Evolutionary conservation across 2,888 invertebrate species (phyloP).

Genomic region (Eupithecia insigniata): DNA sequence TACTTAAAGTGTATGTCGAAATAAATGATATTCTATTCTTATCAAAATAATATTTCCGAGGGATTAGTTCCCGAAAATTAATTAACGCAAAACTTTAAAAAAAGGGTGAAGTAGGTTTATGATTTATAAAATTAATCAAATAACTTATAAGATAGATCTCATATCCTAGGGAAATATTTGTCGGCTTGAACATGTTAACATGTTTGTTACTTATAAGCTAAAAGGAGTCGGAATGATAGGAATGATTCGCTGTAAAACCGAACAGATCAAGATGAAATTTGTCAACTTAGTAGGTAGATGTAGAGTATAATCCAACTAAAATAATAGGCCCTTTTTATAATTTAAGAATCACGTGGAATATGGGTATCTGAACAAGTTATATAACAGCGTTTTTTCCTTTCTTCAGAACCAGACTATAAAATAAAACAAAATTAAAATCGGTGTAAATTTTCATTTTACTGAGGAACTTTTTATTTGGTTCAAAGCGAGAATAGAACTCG

Average conservation of each 20-base stretch:
- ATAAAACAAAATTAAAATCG: neutral
- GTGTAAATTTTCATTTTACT: neutral
- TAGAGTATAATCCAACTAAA: neutral
- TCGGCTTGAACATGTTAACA: neutral
- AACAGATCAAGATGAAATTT: neutral
- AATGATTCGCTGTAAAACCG: too few relatives aligned
- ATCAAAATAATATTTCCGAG: too few relatives aligned
- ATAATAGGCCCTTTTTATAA: neutral
- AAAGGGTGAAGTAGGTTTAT: too few relatives aligned
- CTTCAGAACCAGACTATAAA: neutral
- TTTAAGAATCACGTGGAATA: neutral
- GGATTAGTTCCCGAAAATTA: too few relatives aligned
- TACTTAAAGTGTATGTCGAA: too few relatives aligned
- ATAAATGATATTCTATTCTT: too few relatives aligned
- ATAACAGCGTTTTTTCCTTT: neutral
- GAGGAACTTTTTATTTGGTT: neutral
- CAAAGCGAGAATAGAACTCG: neutral
- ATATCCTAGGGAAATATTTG: too few relatives aligned
- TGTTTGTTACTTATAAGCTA: neutral
- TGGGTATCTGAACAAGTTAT: neutral
- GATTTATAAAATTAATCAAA: too few relatives aligned
- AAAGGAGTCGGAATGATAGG: too few relatives aligned
- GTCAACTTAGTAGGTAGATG: neutral
- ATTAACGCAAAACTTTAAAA: too few relatives aligned
- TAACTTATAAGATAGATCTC: too few relatives aligned